Percentiles rank a stretch among this genome's conserved stretches.
Conservation (phyloP, 2,888 invertebrate genomes). For the Drosophila monieri region DNA sequence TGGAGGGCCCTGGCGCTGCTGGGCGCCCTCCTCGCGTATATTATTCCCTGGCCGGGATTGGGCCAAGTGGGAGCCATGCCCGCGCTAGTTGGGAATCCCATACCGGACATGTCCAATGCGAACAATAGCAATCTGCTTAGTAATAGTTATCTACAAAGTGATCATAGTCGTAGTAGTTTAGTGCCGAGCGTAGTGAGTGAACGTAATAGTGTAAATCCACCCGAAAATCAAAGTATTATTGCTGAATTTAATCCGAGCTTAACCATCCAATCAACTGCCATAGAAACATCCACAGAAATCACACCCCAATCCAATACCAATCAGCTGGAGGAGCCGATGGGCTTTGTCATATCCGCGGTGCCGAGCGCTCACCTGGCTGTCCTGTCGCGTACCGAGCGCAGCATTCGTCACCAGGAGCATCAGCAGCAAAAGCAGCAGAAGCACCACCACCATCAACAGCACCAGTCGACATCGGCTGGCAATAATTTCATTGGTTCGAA, state of each 20-base stretch:
- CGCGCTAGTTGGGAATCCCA: slow-evolving; percentile 56
- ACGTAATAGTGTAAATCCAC: slow-evolving; percentile 70
- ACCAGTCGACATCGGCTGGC: slow-evolving; percentile 41
- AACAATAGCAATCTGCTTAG: slow-evolving; percentile 52
- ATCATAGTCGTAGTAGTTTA: slow-evolving; percentile 70
- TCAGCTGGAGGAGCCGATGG: slow-evolving; percentile 43
- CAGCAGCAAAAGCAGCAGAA: slow-evolving; percentile 45
- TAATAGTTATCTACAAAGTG: slow-evolving; percentile 65
- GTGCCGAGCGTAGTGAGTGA: slow-evolving; percentile 57
- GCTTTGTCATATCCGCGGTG: slow-evolving; percentile 69
- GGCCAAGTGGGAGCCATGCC: slow-evolving; percentile 80
- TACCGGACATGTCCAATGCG: slow-evolving; percentile 42
- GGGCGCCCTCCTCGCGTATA: slow-evolving; percentile 84
- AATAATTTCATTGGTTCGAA: slow-evolving; percentile 80
- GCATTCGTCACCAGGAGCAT: slow-evolving; percentile 70
- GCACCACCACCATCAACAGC: slow-evolving; percentile 28
- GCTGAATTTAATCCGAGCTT: slow-evolving; percentile 70
- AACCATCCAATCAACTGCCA: slow-evolving; percentile 55
- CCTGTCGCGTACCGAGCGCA: slow-evolving; percentile 83
- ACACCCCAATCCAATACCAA: slow-evolving; percentile 37
- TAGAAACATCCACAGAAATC: slow-evolving; percentile 29
- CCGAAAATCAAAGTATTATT: slow-evolving; percentile 77
- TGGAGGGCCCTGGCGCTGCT: slow-evolving; percentile 85
- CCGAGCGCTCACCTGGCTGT: slow-evolving; percentile 67
- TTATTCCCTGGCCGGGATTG: slow-evolving; percentile 81